phyloP scores from a whole-genome alignment of 2,113 vertebrate species.

The Lagenorhynchus albirostris region DNA sequence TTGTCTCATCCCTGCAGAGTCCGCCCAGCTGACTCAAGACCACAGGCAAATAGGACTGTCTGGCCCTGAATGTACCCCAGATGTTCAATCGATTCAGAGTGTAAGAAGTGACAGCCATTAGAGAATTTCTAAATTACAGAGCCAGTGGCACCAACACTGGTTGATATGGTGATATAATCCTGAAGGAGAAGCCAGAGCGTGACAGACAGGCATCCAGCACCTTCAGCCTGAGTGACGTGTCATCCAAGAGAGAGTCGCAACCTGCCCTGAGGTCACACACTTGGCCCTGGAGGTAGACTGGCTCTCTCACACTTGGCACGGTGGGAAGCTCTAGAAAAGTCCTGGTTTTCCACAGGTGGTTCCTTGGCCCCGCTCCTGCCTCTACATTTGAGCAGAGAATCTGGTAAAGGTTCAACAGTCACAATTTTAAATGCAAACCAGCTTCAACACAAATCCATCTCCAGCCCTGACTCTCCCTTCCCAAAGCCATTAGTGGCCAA shows the following conservation, averaged over 20 bases:
- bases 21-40: conserved; percentile 50
- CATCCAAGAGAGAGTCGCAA: not conserved
- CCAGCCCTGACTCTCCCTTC: not conserved
- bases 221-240: not conserved
- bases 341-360: not conserved
- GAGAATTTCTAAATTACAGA: not conserved
- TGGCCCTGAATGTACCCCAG: conserved; percentile 46
- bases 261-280: not conserved
- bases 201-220: not conserved
- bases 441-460: not conserved
- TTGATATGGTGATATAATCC: fast-evolving
- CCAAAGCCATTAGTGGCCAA: not conserved
- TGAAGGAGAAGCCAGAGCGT: not conserved
- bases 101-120: not conserved
- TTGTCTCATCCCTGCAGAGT: not conserved
- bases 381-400: not conserved
- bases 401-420: not conserved
- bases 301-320: not conserved
- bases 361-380: not conserved
- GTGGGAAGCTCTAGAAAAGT: not conserved
- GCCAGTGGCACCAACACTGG: not conserved
- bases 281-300: not conserved
- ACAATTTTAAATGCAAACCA: not conserved
- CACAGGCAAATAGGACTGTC: conserved; percentile 55
- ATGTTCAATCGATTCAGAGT: not conserved